Conservation (phyloP, 2,888 invertebrate species). For the Meteorus colon region DNA sequence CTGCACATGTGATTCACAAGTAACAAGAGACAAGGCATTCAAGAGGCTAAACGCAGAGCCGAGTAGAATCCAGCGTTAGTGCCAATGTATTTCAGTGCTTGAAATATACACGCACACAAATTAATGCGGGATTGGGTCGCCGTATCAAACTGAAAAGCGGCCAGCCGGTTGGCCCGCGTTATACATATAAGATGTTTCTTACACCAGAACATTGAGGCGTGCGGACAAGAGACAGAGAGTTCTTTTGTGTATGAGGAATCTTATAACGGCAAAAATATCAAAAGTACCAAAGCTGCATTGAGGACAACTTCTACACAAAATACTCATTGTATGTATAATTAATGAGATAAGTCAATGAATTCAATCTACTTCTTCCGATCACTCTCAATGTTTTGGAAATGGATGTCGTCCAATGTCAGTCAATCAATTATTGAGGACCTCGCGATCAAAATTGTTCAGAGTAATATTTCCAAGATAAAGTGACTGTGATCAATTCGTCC, state of each 20-base stretch:
- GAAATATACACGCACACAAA: slow-evolving; percentile 43
- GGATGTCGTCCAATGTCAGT: too few species aligned
- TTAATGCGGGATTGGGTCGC: slow-evolving; percentile 49
- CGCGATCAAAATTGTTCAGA: not conserved
- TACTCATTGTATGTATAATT: not conserved
- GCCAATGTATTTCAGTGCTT: slow-evolving; percentile 40
- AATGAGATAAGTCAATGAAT: not conserved
- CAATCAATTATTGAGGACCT: not conserved
- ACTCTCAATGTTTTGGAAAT: not conserved
- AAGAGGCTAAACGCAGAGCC: slow-evolving; percentile 8
- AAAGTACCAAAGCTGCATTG: slow-evolving; percentile 18
- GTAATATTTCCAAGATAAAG: slow-evolving; percentile 14
- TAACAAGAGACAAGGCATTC: slow-evolving; percentile 35
- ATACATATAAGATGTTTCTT: slow-evolving; percentile 37
- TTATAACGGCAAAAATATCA: slow-evolving; percentile 21
- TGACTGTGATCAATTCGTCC: slow-evolving; percentile 27
- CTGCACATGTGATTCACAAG: slow-evolving; percentile 51
- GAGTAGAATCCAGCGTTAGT: slow-evolving; percentile 21
- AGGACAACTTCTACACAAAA: not conserved
- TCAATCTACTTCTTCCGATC: not conserved
- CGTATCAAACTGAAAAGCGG: slow-evolving; percentile 51
- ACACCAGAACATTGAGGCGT: slow-evolving; percentile 31
- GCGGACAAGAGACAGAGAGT: slow-evolving; percentile 42
- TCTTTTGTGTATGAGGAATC: slow-evolving; percentile 36
- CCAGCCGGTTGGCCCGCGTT: slow-evolving; percentile 28